Conservation (phyloP, 2,797 vertebrate genomes). For the Telmatherina bonti region DNA sequence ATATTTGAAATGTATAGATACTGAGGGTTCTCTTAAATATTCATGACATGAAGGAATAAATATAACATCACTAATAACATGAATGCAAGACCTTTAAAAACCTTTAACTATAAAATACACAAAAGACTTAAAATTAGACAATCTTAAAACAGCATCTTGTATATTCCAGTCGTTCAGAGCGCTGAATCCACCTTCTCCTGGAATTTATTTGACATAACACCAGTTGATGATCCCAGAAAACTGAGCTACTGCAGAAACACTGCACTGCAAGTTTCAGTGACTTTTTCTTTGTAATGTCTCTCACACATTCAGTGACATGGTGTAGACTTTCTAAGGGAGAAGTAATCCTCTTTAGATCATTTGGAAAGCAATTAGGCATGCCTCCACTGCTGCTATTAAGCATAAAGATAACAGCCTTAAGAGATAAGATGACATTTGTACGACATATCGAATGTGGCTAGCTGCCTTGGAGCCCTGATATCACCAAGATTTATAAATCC, state of each 20-base stretch:
- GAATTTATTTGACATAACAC: slow-evolving; percentile 29
- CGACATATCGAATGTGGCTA: slow-evolving; percentile 76
- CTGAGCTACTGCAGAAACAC: slow-evolving; percentile 37
- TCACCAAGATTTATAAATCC: slow-evolving; percentile 77
- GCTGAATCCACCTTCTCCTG: slow-evolving; percentile 17
- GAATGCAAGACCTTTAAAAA: slow-evolving; percentile 35
- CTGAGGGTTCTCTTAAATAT: slow-evolving; percentile 35
- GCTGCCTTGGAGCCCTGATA: slow-evolving; percentile 79
- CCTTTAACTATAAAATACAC: slow-evolving; percentile 16
- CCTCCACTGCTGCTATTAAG: slow-evolving; percentile 76
- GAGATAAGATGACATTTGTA: slow-evolving; percentile 82
- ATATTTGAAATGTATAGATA: slow-evolving; percentile 52
- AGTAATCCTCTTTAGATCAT: slow-evolving; percentile 81
- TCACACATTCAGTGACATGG: slow-evolving; percentile 69
- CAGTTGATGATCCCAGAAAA: slow-evolving; percentile 23
- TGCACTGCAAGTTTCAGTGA: slow-evolving; percentile 54
- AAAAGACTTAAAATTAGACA: slow-evolving; percentile 22
- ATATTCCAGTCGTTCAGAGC: slow-evolving; percentile 15
- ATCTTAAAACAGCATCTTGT: slow-evolving; percentile 21
- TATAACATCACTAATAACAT: slow-evolving; percentile 40
- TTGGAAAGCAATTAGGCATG: slow-evolving; percentile 83
- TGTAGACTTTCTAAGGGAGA: slow-evolving; percentile 63
- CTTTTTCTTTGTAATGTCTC: slow-evolving; percentile 62
- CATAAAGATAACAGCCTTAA: slow-evolving; percentile 76
- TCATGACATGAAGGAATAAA: slow-evolving; percentile 43